phyloP scores from a whole-genome alignment of 2,797 vertebrate genomes.

The Sardinella longiceps region DNA sequence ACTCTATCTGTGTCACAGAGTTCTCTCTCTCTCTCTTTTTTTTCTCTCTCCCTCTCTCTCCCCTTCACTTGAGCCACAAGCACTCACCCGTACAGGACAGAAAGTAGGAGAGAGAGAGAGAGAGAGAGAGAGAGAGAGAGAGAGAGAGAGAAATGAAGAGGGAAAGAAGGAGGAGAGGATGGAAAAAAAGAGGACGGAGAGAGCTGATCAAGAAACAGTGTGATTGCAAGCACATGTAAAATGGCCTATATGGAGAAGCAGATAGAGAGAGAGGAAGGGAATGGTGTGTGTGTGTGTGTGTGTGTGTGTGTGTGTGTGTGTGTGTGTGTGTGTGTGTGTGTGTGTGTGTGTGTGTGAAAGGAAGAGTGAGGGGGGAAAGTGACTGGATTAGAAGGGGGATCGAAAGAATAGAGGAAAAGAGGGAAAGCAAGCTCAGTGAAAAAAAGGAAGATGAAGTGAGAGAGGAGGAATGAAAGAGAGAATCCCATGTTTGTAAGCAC shows the following conservation, averaged over 20 bases:
- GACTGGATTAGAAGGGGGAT: neutral
- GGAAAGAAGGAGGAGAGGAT: neutral
- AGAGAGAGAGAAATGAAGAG: neutral
- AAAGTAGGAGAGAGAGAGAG: neutral
- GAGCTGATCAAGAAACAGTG: neutral
- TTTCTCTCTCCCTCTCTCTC: neutral
- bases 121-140: neutral
- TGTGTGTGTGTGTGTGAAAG: too few species aligned
- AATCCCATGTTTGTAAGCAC: neutral
- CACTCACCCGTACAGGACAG: neutral
- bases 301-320: too few species aligned
- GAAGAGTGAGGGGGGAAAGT: constrained; percentile 9
- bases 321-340: too few species aligned
- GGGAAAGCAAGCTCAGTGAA: neutral
- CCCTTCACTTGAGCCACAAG: constrained; percentile 16
- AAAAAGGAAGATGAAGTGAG: neutral
- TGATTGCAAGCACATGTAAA: constrained; percentile 10
- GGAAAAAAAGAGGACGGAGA: neutral
- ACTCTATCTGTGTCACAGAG: constrained; percentile 1
- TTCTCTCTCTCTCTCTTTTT: neutral
- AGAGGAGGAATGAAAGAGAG: neutral
- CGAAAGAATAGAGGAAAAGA: neutral
- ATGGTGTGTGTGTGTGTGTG: too few species aligned
- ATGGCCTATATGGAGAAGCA: neutral
- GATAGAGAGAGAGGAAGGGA: neutral